Evolutionary conservation across 2,797 vertebrate species (phyloP).

Genomic region (Sebastes hubbsi): DNA sequence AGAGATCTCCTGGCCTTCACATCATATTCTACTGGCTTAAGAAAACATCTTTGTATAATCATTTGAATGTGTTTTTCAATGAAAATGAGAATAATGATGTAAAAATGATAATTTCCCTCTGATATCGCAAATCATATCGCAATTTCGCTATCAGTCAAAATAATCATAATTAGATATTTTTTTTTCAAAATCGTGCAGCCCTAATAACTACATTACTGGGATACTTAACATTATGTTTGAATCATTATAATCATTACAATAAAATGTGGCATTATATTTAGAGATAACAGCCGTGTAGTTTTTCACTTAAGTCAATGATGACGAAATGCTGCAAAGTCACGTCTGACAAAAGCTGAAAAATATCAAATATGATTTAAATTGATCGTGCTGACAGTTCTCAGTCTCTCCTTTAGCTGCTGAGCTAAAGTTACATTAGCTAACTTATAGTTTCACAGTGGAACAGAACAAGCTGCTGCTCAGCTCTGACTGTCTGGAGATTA

Average conservation of each 20-base stretch:
- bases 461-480: not conserved
- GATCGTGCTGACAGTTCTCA: not conserved
- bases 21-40: no score
- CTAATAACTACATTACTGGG: no score
- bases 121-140: no score
- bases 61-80: no score
- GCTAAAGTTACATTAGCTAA: not conserved
- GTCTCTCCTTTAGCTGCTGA: not conserved
- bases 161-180: no score
- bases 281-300: not conserved
- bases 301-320: not conserved
- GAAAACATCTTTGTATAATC: no score
- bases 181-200: no score
- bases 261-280: not conserved
- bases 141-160: no score
- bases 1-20: no score
- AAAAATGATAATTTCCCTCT: no score
- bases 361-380: not conserved
- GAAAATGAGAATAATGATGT: no score
- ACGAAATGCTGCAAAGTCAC: not conserved
- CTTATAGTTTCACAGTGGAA: not conserved
- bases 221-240: not conserved
- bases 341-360: not conserved
- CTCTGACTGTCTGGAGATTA: not conserved
- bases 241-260: not conserved